These are phyloP conservation scores for Endotricha flammealis DNA, from an alignment of 2,888 invertebrate species.

Conservation along the genomic window DNA sequence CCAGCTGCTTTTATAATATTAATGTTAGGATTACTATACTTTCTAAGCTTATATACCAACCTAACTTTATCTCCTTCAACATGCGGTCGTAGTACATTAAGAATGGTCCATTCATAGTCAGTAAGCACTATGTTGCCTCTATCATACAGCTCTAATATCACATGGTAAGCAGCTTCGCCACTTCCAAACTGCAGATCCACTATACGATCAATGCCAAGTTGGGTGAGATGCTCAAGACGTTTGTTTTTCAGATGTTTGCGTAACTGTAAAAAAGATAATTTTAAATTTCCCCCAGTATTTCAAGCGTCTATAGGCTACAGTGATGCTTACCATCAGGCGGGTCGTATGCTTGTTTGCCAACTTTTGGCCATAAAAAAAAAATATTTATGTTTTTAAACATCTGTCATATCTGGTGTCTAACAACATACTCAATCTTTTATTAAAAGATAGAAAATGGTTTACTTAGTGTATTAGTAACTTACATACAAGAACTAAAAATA, in stretches of 20 bases:
- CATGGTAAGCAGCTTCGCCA: conserved; percentile 95
- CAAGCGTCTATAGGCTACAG: no score
- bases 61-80: conserved; percentile 92
- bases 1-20: no score
- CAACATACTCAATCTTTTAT: no score
- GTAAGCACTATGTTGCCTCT: conserved; percentile 97
- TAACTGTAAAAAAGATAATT: conserved; percentile 77
- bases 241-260: conserved; percentile 98
- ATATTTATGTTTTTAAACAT: no score
- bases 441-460: neutral
- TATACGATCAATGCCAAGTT: conserved; percentile 95
- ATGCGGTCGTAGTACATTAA: conserved; percentile 95
- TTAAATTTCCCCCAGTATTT: conserved; percentile 4
- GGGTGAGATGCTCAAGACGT: conserved; percentile 89
- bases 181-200: conserved; percentile 97
- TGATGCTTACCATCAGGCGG: no score
- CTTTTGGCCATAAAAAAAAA: no score
- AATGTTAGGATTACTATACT: no score
- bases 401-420: no score
- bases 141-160: conserved; percentile 97
- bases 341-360: no score
- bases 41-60: no score
- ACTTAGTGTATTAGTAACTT: no score
- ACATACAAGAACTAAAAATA: no score
- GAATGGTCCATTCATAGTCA: conserved; percentile 91